Evolutionary conservation across 1,140 invertebrate genomes (phyloP).

Genomic region (Brachionus calyciflorus): DNA sequence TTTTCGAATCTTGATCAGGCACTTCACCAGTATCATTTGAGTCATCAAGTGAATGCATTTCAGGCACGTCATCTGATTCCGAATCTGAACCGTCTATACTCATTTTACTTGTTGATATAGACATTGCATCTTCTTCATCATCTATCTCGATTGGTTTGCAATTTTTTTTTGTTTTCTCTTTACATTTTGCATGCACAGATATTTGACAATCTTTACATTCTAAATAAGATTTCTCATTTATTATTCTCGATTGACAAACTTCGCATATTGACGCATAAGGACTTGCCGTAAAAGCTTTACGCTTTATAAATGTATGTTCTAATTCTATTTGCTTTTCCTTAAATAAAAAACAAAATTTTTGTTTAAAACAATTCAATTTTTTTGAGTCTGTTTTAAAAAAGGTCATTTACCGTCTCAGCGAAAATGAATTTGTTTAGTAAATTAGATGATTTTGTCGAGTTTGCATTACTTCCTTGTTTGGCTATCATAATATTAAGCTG

Average conservation of each 20-base stretch:
- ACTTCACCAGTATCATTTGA: not conserved
- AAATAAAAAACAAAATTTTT: too few relatives aligned
- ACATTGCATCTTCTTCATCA: not conserved
- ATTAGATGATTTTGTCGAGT: not conserved
- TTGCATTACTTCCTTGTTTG: not conserved
- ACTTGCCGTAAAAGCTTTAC: constrained; percentile 20
- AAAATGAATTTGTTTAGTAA: too few relatives aligned
- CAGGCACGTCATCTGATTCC: not conserved
- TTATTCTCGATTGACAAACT: not conserved
- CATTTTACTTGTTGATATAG: not conserved
- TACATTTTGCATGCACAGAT: constrained; percentile 32
- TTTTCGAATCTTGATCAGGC: not conserved
- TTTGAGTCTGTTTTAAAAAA: too few relatives aligned
- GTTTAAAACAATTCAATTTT: too few relatives aligned
- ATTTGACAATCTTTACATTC: constrained; percentile 38
- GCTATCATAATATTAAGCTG: not conserved
- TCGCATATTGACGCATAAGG: constrained; percentile 1
- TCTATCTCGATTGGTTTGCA: not conserved
- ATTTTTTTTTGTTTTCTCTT: constrained; percentile 8
- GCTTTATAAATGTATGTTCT: constrained; percentile 11
- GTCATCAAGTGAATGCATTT: not conserved
- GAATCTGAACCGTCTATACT: not conserved
- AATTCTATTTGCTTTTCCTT: constrained; percentile 25
- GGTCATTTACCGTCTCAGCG: too few relatives aligned
- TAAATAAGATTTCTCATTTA: not conserved